Evolutionary conservation across 1,140 invertebrate species (phyloP).

Genomic region (Drosophila pandora): DNA sequence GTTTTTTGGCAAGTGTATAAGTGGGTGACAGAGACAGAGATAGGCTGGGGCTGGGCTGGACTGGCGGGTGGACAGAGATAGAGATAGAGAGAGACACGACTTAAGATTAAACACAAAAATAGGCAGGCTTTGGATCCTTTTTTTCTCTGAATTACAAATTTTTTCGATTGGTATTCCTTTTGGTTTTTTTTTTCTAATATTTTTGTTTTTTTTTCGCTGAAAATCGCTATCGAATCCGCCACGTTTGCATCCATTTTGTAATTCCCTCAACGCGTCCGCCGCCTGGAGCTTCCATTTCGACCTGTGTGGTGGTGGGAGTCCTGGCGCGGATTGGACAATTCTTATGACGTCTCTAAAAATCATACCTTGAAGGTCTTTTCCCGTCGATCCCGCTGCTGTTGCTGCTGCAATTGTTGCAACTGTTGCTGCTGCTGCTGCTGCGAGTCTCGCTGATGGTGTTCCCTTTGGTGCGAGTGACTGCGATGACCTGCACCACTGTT

Average conservation of each 20-base stretch:
- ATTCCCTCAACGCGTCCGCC: slow-evolving; percentile 63
- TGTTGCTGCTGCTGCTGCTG: slow-evolving; percentile 14
- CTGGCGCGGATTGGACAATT: slow-evolving; percentile 80
- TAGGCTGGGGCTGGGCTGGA: too few relatives aligned
- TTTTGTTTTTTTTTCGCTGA: slow-evolving; percentile 13
- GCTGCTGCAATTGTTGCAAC: slow-evolving; percentile 56
- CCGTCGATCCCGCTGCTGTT: slow-evolving; percentile 77
- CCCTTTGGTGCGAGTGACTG: slow-evolving; percentile 37
- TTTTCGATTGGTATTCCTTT: slow-evolving; percentile 2
- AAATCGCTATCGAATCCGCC: slow-evolving; percentile 74
- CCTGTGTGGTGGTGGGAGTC: slow-evolving; percentile 7
- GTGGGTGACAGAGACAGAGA: slow-evolving; percentile 14
- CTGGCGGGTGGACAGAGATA: neutral
- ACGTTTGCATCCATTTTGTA: slow-evolving; percentile 40
- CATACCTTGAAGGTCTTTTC: slow-evolving; percentile 84
- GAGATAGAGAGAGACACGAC: slow-evolving; percentile 23
- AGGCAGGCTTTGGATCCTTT: slow-evolving; percentile 20
- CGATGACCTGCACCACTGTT: neutral
- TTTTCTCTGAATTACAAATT: neutral
- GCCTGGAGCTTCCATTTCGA: slow-evolving; percentile 38
- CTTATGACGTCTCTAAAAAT: slow-evolving; percentile 84
- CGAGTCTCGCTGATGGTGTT: slow-evolving; percentile 43
- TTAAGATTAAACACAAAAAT: slow-evolving; percentile 46
- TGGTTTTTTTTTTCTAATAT: slow-evolving; percentile 13
- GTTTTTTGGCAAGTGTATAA: neutral